Percentiles rank a stretch among this genome's conserved stretches.
phyloP scores from a whole-genome alignment of 2,797 vertebrate species.

The Zalophus californianus region DNA sequence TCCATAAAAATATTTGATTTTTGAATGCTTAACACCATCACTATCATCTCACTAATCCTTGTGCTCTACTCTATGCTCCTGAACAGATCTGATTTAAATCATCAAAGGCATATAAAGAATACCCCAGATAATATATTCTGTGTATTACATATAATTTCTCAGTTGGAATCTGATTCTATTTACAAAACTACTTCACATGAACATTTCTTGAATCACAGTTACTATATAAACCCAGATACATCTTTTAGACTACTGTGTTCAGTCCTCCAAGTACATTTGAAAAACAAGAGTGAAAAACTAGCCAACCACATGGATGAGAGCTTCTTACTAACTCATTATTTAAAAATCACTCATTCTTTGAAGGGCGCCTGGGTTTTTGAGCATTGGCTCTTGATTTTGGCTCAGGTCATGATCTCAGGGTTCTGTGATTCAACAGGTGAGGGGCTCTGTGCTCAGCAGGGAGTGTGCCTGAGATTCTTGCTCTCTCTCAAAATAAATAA shows the following conservation, averaged over 20 bases:
- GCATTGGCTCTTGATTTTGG: not conserved
- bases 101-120: not conserved
- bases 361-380: not conserved
- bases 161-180: slow-evolving; percentile 57
- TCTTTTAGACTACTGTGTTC: not conserved
- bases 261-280: slow-evolving; percentile 29
- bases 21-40: not conserved
- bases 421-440: not conserved
- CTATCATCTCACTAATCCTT: not conserved
- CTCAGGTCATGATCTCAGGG: not conserved
- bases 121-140: not conserved
- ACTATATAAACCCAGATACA: not conserved
- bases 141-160: slow-evolving; percentile 15
- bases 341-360: not conserved
- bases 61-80: not conserved
- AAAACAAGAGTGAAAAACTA: slow-evolving; percentile 17
- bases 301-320: not conserved
- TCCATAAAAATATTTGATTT: slow-evolving; percentile 33
- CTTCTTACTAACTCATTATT: slow-evolving; percentile 9
- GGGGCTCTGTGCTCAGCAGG: not conserved
- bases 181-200: slow-evolving; percentile 9
- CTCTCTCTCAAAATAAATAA: not conserved
- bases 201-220: slow-evolving; percentile 18
- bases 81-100: not conserved
- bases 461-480: not conserved